These are phyloP conservation scores for Odontesthes bonariensis DNA, from an alignment of 2,113 vertebrate genomes.

Conservation along the genomic window DNA sequence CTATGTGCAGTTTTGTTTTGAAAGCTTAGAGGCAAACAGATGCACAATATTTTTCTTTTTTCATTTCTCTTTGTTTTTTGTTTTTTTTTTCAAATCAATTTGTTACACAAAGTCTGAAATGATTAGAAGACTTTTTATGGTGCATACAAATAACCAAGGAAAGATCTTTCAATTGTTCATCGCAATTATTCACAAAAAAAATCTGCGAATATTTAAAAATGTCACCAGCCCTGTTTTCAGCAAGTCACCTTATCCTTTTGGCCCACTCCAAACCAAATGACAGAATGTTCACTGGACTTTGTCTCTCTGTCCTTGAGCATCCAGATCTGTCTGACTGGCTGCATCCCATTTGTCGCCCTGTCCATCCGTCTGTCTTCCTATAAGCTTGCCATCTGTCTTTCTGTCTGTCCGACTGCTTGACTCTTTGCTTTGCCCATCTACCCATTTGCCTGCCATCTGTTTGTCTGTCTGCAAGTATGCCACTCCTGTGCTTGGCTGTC, in stretches of 20 bases:
- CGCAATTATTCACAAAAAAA: too few relatives aligned
- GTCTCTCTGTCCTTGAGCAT: slow-evolving; percentile 26
- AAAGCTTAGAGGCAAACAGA: too few relatives aligned
- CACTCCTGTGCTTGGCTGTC: slow-evolving; percentile 36
- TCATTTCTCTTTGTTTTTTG: too few relatives aligned
- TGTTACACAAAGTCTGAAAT: too few relatives aligned
- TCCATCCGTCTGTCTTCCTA: slow-evolving; percentile 64
- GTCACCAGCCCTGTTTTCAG: accelerated
- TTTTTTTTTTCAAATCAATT: too few relatives aligned
- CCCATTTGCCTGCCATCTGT: slow-evolving; percentile 70
- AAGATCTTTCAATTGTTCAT: too few relatives aligned
- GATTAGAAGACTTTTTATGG: too few relatives aligned
- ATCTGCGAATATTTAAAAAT: too few relatives aligned
- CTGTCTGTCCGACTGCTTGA: slow-evolving; percentile 63
- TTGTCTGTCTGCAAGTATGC: slow-evolving; percentile 66
- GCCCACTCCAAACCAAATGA: not conserved
- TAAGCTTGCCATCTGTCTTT: slow-evolving; percentile 64
- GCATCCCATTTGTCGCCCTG: slow-evolving; percentile 52
- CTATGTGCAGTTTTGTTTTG: too few relatives aligned
- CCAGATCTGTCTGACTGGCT: slow-evolving; percentile 49
- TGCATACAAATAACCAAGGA: too few relatives aligned
- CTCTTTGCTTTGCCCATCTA: slow-evolving; percentile 58
- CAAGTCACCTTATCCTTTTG: slow-evolving; percentile 7
- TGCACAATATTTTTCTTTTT: too few relatives aligned
- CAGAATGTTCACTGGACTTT: slow-evolving; percentile 11